Base-by-base conservation (phyloP, 1,140 invertebrate species). In the Nymphalis io region DNA sequence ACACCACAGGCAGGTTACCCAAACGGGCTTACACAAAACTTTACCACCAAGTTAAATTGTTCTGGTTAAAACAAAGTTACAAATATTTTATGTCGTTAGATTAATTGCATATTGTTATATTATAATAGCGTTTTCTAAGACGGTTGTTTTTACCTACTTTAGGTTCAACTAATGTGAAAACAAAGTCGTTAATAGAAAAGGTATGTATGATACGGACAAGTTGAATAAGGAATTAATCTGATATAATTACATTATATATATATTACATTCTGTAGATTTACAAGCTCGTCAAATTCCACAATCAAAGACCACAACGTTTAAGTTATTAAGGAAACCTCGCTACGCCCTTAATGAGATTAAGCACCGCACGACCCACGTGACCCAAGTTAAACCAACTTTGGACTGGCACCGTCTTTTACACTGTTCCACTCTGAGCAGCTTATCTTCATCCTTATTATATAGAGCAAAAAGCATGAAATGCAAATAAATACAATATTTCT, bases 321-420 rank as follows among this genome's bases (percentile, higher is more conserved):
- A 85, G 80, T 85, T 85, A 85, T 87, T 86, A 87, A 81, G 80
- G 85, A 89, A 89, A 81, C 85, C 84, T 80, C 79, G 75, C 75
- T 81, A 70, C 82, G 60, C 65, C 70, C 70, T 61, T 88, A 89
- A 89, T 84, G 72, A 84, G 85, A 88, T 89, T 88, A 87, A 72
- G 79, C 75, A 72, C 55, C 68, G 73, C 58, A 64, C 74, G 73
- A 78, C 76, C 70, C 70, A 68, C 73, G 73, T 72, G 70, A 73
- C 64, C 71, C 66, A 72, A 65, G 76, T 72, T 75, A 71, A 70
- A 78, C 70, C 73, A 67, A 75, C 73, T 70, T 63, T 46, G 68
- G 70, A 73, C 73, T 68, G 70, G 66, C 72, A 55, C 58, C 48
- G 39, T 72, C 69, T 63, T 75, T 67, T 65, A 57, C 62, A 66